Conservation (phyloP, 2,797 vertebrate species). For the Hypotaenidia okinawae region DNA sequence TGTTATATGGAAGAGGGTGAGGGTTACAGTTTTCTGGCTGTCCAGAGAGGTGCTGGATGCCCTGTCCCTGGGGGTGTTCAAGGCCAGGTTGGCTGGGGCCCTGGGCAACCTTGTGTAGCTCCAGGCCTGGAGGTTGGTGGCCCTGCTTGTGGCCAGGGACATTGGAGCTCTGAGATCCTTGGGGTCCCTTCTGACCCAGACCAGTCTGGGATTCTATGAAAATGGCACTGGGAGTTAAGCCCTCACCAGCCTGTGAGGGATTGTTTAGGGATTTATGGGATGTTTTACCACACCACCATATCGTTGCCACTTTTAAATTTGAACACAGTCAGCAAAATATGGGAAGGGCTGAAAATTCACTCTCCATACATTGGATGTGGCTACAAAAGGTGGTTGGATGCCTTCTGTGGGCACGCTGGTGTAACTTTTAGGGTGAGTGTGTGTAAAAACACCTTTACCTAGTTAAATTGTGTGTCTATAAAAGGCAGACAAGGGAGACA, state of each 20-base stretch:
- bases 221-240: not conserved
- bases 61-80: too few relatives aligned
- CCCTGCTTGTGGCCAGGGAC: too few relatives aligned
- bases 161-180: too few relatives aligned
- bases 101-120: too few relatives aligned
- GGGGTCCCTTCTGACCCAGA: too few relatives aligned
- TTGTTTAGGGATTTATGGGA: not conserved
- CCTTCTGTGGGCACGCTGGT: not conserved
- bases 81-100: too few relatives aligned
- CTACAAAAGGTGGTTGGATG: not conserved
- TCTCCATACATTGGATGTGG: rapidly evolving
- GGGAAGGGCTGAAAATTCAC: not conserved
- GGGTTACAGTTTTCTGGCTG: not conserved
- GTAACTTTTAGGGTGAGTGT: not conserved
- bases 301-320: not conserved
- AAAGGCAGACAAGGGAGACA: not conserved
- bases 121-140: too few relatives aligned
- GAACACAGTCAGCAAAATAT: not conserved
- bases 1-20: not conserved
- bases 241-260: not conserved
- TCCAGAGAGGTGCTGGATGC: too few relatives aligned
- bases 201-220: not conserved
- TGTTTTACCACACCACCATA: not conserved
- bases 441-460: not conserved
- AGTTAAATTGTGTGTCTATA: not conserved